Evolutionary conservation across 2,113 vertebrate genomes (phyloP).

Genomic region (Coptodon rendalli): DNA sequence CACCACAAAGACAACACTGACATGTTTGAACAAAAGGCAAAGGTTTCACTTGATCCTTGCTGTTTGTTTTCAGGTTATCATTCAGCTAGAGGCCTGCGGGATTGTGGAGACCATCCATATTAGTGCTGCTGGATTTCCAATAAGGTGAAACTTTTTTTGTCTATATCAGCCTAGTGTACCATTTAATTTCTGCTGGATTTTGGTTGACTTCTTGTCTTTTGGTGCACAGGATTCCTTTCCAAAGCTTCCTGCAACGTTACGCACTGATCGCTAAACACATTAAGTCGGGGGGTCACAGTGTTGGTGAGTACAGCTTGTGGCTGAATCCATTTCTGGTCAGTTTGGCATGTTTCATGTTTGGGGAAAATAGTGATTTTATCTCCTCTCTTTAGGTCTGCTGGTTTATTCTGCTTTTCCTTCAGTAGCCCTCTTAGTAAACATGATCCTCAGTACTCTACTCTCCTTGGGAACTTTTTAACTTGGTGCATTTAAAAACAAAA

Average conservation of each 20-base stretch:
- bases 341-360: neutral
- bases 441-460: conserved; percentile 16
- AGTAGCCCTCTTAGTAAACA: neutral
- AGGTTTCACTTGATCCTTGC: neutral
- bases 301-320: conserved; percentile 54
- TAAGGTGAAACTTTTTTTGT: conserved; percentile 71
- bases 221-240: conserved; percentile 79
- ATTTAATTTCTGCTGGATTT: neutral
- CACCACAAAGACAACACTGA: neutral
- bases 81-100: conserved; percentile 91
- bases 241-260: conserved; percentile 82
- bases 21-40: neutral
- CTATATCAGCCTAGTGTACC: neutral
- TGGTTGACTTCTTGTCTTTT: neutral
- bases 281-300: neutral
- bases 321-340: neutral
- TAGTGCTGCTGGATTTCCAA: conserved; percentile 94
- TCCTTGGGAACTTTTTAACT: conserved; percentile 29
- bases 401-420: conserved; percentile 19
- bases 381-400: conserved; percentile 40
- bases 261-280: conserved; percentile 65
- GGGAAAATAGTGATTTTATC: conserved; percentile 13
- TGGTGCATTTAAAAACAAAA: conserved; percentile 20
- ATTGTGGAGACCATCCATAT: conserved; percentile 94
- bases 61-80: conserved; percentile 77